Base-by-base conservation (phyloP, 2,888 invertebrate species). In the Drosophila hawaiiensis region DNA sequence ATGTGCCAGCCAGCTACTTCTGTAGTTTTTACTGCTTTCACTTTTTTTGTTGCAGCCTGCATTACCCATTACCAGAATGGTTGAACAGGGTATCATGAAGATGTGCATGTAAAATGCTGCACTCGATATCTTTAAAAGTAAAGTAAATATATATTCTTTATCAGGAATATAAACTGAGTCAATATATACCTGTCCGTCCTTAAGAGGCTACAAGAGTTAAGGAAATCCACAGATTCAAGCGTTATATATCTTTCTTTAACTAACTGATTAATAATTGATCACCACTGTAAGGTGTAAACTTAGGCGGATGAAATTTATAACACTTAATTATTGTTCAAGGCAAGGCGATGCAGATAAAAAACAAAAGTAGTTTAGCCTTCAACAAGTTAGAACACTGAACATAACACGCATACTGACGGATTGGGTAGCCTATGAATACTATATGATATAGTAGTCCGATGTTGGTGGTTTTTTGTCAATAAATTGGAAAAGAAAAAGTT, bases 1-100 rank as follows among this genome's bases (percentile, higher is more conserved):
- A 89, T 89, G 84, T 84, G 86, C 80, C 29, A 63, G 56, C 53
- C 58, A 68, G 71, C 70, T 61, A 68, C 70, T 77, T 68, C 50
- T 61, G 75, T 85, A 90, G 84, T 90, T 89, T 89, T 88, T 89
- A 81, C 80, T 78, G 90, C 89, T 89, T 89, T 89, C 90, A 90
- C 88, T 89, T 90, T 83, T 66, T 64, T 47, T 31, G 49, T 60
- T 19, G 54, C 25, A 54, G 54, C 33, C 33, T 35, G 35, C 35
- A 19, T 39, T 56, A 39, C 56, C 56, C 37, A 29, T 37, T 39
- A 29, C 10, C 19, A 28, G 25, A 56, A 9, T n/a, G 9, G 9
- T 25, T n/a, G 7, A 33, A 33, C 16, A 28, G n/a, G 56, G 25
- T 25, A 28, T 55, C 37, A 37, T 39, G 16, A 56, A 28, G 14